Evolutionary conservation across 2,888 invertebrate genomes (phyloP).

Genomic region (Tigriopus californicus): DNA sequence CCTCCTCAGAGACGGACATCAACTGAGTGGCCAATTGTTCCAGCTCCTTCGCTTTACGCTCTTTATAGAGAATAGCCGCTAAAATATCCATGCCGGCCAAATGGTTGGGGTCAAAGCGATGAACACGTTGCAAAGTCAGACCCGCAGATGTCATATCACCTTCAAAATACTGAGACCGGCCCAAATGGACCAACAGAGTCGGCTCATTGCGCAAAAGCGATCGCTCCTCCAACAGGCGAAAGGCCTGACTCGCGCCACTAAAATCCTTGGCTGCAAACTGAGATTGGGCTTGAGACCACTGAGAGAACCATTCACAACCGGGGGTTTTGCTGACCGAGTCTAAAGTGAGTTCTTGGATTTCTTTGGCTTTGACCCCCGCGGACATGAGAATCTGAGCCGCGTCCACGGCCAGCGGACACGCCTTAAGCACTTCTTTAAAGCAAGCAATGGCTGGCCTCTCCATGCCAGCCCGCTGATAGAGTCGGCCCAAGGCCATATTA

Average conservation of each 20-base stretch:
- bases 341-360: conserved; percentile 50
- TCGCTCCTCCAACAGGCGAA: conserved; percentile 44
- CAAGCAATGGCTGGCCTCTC: conserved; percentile 46
- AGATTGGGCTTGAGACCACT: conserved; percentile 34
- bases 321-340: conserved; percentile 33
- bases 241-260: conserved; percentile 42
- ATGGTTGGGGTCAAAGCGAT: conserved; percentile 35
- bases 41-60: conserved; percentile 39
- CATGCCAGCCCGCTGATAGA: conserved; percentile 47
- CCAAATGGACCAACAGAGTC: conserved; percentile 44
- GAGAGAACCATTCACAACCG: conserved; percentile 32
- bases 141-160: conserved; percentile 49
- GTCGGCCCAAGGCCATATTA: conserved; percentile 53
- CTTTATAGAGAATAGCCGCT: conserved; percentile 40
- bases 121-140: conserved; percentile 30
- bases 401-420: conserved; percentile 52
- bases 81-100: conserved; percentile 43
- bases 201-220: conserved; percentile 46
- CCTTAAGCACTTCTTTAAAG: conserved; percentile 57
- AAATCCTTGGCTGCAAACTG: conserved; percentile 47
- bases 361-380: conserved; percentile 49
- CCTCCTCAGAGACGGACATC: conserved; percentile 31
- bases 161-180: conserved; percentile 48
- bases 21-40: conserved; percentile 39
- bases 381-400: conserved; percentile 50